Percentiles rank a stretch among this genome's conserved stretches.
Conservation (phyloP, 2,888 invertebrate genomes). For the Villa cingulata region DNA sequence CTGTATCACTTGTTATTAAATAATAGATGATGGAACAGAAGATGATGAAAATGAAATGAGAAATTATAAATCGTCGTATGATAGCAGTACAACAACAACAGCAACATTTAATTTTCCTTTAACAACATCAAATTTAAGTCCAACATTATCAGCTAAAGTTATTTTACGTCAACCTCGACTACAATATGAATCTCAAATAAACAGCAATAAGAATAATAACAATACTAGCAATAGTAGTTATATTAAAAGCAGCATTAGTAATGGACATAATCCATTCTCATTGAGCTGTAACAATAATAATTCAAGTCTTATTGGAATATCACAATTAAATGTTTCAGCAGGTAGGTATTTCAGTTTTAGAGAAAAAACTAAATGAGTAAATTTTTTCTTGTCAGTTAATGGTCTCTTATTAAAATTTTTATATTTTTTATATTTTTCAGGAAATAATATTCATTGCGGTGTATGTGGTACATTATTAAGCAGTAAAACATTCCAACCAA, state of each 20-base stretch:
- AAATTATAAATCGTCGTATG: too few species aligned
- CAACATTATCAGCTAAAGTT: constrained; percentile 17
- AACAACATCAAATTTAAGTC: neutral
- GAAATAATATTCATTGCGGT: constrained; percentile 56
- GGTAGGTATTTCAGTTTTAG: neutral
- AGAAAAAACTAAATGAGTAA: too few species aligned
- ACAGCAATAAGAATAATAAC: constrained; percentile 18
- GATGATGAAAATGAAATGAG: too few species aligned
- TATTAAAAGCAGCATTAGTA: too few species aligned
- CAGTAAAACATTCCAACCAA: constrained; percentile 63
- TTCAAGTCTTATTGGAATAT: neutral
- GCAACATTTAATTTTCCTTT: neutral
- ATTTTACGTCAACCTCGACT: constrained; percentile 30
- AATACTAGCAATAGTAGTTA: constrained; percentile 28
- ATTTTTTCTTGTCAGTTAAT: too few species aligned
- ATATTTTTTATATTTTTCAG: constrained; percentile 12
- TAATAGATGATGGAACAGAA: too few species aligned
- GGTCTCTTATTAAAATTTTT: too few species aligned
- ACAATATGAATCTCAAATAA: constrained; percentile 25
- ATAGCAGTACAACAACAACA: too few species aligned
- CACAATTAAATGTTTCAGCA: neutral
- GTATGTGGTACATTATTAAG: constrained; percentile 66
- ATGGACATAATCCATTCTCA: constrained; percentile 10
- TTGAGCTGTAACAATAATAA: constrained; percentile 6
- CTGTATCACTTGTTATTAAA: too few species aligned